Evolutionary conservation across 37 sponge, comb jelly and placozoan genomes (phyloP), one percentile per base, ranked within the genome.

Genomic region (Spongilla lacustris): DNA sequence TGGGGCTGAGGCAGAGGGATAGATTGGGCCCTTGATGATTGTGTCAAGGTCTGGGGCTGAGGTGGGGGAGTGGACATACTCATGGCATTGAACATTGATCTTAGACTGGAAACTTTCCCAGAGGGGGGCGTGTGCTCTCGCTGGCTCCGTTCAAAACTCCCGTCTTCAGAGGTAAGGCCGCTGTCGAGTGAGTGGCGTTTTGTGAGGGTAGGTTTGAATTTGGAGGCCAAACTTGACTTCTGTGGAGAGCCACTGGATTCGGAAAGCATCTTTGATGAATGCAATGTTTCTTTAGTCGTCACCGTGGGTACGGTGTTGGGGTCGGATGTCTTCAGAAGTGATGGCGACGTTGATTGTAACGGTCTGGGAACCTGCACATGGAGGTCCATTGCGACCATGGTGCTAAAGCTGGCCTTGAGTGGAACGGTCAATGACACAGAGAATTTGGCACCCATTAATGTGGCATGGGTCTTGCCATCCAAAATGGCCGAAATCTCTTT

Each of bases 91-190:
- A 87, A 87, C 82, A 87, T 76, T 48, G 36, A 22, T 23, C 81
- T 66, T 25, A 87, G 69, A 34, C 49, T 75, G 23, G 88, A 81
- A 8, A 87, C 88, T n/a, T 87, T 81, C 32, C 88, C 88, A 0
- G 81, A 58, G 21, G 58, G 58, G 11, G 58, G 58, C 58, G 58
- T 58, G 58, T 17, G 1, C 58, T 58, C 58, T 14, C 58, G 12
- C 12, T 58, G 58, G 58, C 11, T 58, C 0, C 58, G 58, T 1
- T 58, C 58, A 10, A 58, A 8, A 17, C 11, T 17, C 58, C 58
- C 58, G 11, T 17, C 21, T 17, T 58, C 58, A 58, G 58, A 14
- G 14, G 58, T 58, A 17, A 58, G 19, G 19, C 41, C 41, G 41
- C 41, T 41, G 6, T 58, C 58, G 11, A 58, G 58, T 58, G 58